A percentile compares a stretch with the other conserved stretches of the same genome.
These are phyloP conservation scores for Idaea dimidiata DNA, from an alignment of 2,888 invertebrate genomes.

Conservation along the genomic window DNA sequence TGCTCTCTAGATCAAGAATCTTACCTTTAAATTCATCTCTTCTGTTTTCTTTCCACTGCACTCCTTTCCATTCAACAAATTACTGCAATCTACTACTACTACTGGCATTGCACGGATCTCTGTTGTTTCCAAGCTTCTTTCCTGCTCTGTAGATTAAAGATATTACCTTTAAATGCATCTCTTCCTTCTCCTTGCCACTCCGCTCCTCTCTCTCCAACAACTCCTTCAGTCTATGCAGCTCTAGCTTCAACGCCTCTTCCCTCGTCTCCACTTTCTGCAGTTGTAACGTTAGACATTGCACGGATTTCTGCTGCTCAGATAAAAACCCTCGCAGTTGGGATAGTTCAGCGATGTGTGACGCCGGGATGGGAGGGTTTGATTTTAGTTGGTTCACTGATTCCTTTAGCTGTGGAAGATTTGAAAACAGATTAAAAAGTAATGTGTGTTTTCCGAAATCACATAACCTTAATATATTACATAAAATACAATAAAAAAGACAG, in stretches of 20 bases:
- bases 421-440: not conserved
- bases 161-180: slow-evolving; percentile 55
- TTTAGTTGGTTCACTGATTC: slow-evolving; percentile 55
- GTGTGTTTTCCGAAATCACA: no score
- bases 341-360: slow-evolving; percentile 57
- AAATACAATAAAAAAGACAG: no score
- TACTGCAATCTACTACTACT: no score
- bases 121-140: no score
- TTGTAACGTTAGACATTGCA: slow-evolving; percentile 77
- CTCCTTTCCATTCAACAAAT: no score
- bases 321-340: slow-evolving; percentile 73
- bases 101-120: no score
- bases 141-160: no score
- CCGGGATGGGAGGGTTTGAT: slow-evolving; percentile 47
- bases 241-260: slow-evolving; percentile 74
- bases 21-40: no score
- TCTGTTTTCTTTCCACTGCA: no score
- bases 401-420: slow-evolving; percentile 44
- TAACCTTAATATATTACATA: no score
- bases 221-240: slow-evolving; percentile 66
- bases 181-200: slow-evolving; percentile 59
- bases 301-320: slow-evolving; percentile 80
- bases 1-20: no score
- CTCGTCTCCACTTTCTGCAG: slow-evolving; percentile 72
- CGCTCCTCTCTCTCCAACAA: slow-evolving; percentile 73